Percentiles rank a stretch among this genome's conserved stretches.
Evolutionary conservation across 2,797 vertebrate species (phyloP).

Genomic region (Urophycis tenuis): DNA sequence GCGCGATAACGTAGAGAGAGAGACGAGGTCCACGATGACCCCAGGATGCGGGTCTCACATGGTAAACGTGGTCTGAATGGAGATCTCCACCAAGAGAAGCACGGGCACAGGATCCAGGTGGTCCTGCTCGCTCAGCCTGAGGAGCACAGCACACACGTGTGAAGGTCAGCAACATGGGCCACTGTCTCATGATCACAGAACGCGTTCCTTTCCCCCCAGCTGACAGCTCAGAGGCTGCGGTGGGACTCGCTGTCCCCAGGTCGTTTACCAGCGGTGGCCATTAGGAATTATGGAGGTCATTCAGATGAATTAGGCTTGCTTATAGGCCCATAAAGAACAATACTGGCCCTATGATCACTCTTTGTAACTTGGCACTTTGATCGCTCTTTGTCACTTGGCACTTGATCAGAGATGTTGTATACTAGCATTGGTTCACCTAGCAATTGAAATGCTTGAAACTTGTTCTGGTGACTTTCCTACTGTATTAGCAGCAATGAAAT

Average conservation of each 20-base stretch:
- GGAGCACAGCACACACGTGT: slow-evolving; percentile 43
- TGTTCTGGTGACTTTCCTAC: too few relatives aligned
- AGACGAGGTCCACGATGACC: not conserved
- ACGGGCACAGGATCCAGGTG: slow-evolving; percentile 70
- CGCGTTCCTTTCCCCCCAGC: not conserved
- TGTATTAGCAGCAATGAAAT: too few relatives aligned
- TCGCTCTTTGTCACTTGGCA: too few relatives aligned
- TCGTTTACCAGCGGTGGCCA: too few relatives aligned
- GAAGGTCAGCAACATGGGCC: slow-evolving; percentile 68
- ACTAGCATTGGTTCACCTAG: too few relatives aligned
- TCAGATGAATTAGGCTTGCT: not conserved
- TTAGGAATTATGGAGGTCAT: not conserved
- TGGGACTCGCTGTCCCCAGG: too few relatives aligned
- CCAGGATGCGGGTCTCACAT: slow-evolving; percentile 65
- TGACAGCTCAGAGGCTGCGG: not conserved
- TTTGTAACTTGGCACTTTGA: too few relatives aligned
- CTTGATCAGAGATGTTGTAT: too few relatives aligned
- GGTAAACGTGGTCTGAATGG: slow-evolving; percentile 71
- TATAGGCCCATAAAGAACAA: too few relatives aligned
- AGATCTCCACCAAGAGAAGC: slow-evolving; percentile 77
- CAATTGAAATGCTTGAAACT: too few relatives aligned
- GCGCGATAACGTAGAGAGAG: not conserved
- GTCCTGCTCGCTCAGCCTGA: slow-evolving; percentile 82
- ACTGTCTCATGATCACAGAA: not conserved
- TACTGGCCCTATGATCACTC: too few relatives aligned